A percentile compares a stretch with the other conserved stretches of the same genome.
Evolutionary conservation across 1,140 invertebrate genomes (phyloP).

Genomic region (Propsilocerus akamusi): DNA sequence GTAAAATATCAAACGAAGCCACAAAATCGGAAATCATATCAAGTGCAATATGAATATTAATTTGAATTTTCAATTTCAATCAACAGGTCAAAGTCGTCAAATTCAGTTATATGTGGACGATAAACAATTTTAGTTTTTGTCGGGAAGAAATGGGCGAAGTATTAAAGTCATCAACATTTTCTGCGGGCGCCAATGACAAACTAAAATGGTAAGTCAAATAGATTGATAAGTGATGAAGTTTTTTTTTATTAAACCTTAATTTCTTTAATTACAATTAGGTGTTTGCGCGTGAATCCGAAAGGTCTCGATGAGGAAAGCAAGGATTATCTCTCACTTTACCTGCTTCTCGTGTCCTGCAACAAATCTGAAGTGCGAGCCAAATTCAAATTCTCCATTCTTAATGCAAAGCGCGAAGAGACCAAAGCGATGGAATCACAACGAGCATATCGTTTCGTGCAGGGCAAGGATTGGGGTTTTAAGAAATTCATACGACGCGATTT

Average conservation of each 20-base stretch:
- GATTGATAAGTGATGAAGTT: not conserved
- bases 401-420: conserved; percentile 98
- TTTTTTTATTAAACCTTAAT: not conserved
- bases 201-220: conserved; percentile 76
- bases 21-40: not conserved
- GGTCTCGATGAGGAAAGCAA: conserved; percentile 99
- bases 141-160: conserved; percentile 99
- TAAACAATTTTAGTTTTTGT: conserved; percentile 99
- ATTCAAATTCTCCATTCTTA: conserved; percentile 99
- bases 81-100: conserved; percentile 97
- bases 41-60: conserved; percentile 1
- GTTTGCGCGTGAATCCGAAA: conserved; percentile 97
- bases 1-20: not conserved
- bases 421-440: conserved; percentile 90
- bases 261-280: conserved; percentile 38
- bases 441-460: conserved; percentile 97
- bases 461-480: conserved; percentile 99
- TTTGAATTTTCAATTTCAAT: conserved; percentile 16
- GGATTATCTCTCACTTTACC: conserved; percentile 96
- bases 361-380: conserved; percentile 99
- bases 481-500: conserved; percentile 98
- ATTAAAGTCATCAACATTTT: conserved; percentile 97
- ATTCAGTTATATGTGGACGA: conserved; percentile 99
- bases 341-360: conserved; percentile 96
- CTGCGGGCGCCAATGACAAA: conserved; percentile 97